A percentile compares a stretch with the other conserved stretches of the same genome.
Conservation (phyloP, 2,888 invertebrate species). For the Chalcis sispes region DNA sequence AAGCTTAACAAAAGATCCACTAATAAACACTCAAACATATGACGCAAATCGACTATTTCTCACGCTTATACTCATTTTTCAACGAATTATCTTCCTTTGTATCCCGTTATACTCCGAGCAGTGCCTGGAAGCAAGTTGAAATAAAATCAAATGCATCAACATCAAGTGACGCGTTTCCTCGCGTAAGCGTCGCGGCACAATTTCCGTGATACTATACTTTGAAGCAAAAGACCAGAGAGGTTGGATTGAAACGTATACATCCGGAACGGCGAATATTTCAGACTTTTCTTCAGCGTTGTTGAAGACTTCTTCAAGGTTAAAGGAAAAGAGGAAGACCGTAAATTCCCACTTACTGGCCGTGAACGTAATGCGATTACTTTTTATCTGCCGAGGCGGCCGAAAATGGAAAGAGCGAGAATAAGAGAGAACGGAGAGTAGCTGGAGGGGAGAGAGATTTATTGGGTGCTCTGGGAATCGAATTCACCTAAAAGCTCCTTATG, state of each 20-base stretch:
- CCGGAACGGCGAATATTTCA: constrained; percentile 30
- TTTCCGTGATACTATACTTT: constrained; percentile 4
- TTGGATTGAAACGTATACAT: constrained; percentile 37
- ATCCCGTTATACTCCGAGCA: too few relatives aligned
- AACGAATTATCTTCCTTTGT: constrained; percentile 35
- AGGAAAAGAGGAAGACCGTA: constrained; percentile 42
- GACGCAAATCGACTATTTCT: constrained; percentile 44
- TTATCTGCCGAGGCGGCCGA: constrained; percentile 47
- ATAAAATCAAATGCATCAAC: constrained; percentile 48
- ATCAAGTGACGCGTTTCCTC: constrained; percentile 7
- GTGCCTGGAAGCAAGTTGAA: constrained; percentile 1
- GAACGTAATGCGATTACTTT: constrained; percentile 58
- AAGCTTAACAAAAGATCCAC: background rate
- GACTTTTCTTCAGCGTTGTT: constrained; percentile 28
- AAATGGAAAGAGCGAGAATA: constrained; percentile 12
- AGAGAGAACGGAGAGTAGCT: constrained; percentile 16
- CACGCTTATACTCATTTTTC: constrained; percentile 42
- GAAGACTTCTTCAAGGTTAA: constrained; percentile 22
- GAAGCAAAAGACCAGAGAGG: background rate
- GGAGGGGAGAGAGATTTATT: constrained; percentile 51
- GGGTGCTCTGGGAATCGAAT: constrained; percentile 53
- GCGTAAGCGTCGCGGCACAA: background rate
- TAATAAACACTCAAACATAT: constrained; percentile 28
- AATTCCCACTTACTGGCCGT: constrained; percentile 57
- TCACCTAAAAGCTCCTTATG: constrained; percentile 57